Conservation (phyloP, 1,140 invertebrate genomes). For the Lepidurus couesii region DNA sequence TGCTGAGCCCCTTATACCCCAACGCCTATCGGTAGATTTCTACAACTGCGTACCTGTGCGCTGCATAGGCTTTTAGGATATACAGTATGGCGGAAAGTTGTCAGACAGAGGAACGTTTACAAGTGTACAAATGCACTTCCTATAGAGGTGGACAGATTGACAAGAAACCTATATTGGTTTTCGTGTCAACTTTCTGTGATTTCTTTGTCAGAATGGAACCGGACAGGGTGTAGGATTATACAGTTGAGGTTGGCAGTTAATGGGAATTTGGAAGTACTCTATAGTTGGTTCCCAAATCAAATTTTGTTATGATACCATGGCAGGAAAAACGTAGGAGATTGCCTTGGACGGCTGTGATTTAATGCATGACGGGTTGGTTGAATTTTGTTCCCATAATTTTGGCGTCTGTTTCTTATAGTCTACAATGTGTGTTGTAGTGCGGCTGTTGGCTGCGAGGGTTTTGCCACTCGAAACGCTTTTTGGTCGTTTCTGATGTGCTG, state of each 20-base stretch:
- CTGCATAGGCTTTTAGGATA: too few relatives aligned
- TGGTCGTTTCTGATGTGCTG: background rate
- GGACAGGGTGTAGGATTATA: background rate
- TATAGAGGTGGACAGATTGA: too few relatives aligned
- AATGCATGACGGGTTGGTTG: background rate
- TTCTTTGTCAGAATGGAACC: too few relatives aligned
- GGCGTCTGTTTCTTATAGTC: background rate
- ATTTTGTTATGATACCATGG: background rate
- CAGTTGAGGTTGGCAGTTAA: background rate
- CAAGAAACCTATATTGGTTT: too few relatives aligned
- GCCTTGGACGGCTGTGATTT: background rate
- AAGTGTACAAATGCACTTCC: too few relatives aligned
- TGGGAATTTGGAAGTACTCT: background rate
- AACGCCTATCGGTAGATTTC: background rate
- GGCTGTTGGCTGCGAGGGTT: background rate
- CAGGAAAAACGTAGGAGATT: constrained; percentile 5
- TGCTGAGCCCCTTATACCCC: background rate
- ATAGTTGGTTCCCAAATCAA: background rate
- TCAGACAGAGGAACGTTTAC: too few relatives aligned
- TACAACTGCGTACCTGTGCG: background rate
- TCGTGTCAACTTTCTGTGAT: too few relatives aligned
- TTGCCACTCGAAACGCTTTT: background rate
- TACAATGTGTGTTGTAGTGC: background rate
- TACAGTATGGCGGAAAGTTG: too few relatives aligned
- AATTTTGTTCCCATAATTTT: constrained; percentile 1